Base-by-base conservation (phyloP, 2,113 vertebrate genomes). In the Ahaetulla prasina region DNA sequence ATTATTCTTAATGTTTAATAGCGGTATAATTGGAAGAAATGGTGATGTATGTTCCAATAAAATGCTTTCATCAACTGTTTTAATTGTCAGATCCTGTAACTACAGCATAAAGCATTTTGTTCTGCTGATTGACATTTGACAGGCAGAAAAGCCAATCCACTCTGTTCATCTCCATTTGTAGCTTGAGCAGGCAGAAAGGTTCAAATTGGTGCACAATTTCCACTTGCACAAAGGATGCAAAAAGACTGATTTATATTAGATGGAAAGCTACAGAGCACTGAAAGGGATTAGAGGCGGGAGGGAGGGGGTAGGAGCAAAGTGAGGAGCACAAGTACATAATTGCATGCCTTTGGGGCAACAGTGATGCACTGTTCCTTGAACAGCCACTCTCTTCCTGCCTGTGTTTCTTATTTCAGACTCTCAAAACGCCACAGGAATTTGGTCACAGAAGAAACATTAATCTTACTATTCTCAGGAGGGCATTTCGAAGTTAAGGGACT, bases 1-100 rank as follows among this genome's bases (percentile, higher is more conserved):
- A 97, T 96, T 93, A 94, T 96, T 96, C 89, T 95, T 95, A 96
- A 94, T 96, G 93, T 95, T 97, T 96, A 97, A 96, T 93, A 94
- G 92, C 93, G 95, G 94, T 93, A 96, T 97, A 95, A 96, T 95
- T 96, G 95, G 93, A 94, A 60, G n/a, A 96, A 96, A 96, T 94
- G 93, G 93, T 93, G 96, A 95, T 96, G 91, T 94, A 96, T 94
- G 93, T n/a, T 89, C 60, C 93, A 95, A 95, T 97, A 95, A 95
- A 90, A 95, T 95, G 87, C 91, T 95, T 94, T 63, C 92, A 93
- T 96, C 93, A 96, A 96, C 94, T 94, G 94, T 92, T 96, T 96
- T 96, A 95, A 95, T 94, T 96, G 94, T 94, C 87, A 85, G 85
- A 88, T 94, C 87, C 92, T 90, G 0, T 89, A 95, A 95, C 90